A percentile compares a stretch with the other conserved stretches of the same genome.
Evolutionary conservation across 2,113 vertebrate genomes (phyloP).

Genomic region (Pelusios castaneus): DNA sequence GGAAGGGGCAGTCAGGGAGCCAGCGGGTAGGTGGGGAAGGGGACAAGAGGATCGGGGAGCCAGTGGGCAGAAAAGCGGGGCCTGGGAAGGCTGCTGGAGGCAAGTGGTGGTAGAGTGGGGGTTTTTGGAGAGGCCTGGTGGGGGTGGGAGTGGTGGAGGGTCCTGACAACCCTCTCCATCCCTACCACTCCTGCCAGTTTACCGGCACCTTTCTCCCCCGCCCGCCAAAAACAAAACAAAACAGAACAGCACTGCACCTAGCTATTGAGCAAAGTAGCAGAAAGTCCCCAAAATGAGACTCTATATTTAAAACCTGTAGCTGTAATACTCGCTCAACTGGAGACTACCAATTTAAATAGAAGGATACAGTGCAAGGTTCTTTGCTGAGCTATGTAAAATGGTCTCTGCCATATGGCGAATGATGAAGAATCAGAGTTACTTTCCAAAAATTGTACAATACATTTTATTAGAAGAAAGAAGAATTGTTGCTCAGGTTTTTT

Average conservation of each 20-base stretch:
- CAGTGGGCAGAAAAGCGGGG: no score
- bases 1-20: no score
- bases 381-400: background rate
- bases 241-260: background rate
- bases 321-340: accelerated
- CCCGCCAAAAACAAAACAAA: no score
- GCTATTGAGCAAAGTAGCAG: background rate
- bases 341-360: background rate
- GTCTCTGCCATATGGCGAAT: background rate
- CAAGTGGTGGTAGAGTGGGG: no score
- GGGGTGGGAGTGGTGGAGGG: no score
- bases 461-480: background rate
- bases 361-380: background rate
- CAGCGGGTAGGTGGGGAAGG: no score
- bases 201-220: no score
- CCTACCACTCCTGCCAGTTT: no score
- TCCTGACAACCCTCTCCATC: no score
- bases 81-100: no score
- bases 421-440: background rate
- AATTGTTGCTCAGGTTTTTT: background rate
- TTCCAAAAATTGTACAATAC: background rate
- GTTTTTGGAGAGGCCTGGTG: no score
- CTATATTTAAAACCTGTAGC: background rate
- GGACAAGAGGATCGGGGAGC: no score
- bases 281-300: background rate